Conservation (phyloP, 2,797 vertebrate species). For the Liasis olivaceus region DNA sequence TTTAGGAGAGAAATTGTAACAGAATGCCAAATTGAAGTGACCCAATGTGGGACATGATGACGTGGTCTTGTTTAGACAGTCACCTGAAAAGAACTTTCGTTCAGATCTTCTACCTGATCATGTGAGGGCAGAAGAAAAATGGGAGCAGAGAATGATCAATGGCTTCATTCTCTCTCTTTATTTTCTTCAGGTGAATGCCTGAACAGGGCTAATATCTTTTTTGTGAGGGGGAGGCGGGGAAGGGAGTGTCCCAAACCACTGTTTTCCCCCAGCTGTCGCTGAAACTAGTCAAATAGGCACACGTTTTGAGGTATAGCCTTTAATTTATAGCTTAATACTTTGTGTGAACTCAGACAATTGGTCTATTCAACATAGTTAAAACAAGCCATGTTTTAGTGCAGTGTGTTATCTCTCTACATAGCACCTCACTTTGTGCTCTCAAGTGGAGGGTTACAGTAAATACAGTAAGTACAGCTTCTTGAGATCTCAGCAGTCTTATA, state of each 20-base stretch:
- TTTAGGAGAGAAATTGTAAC: too few species aligned
- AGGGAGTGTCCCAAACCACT: too few species aligned
- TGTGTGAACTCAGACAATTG: neutral
- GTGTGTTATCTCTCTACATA: neutral
- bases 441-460: neutral
- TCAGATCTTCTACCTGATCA: neutral
- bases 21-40: neutral
- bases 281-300: neutral
- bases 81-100: neutral
- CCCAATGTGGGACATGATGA: neutral
- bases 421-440: neutral
- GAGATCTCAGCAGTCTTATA: neutral
- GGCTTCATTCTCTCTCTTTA: too few species aligned
- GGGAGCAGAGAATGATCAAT: too few species aligned
- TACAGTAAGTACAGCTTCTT: neutral
- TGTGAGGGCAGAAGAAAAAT: too few species aligned
- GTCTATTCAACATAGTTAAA: neutral
- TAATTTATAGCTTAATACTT: neutral
- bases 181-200: too few species aligned
- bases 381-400: neutral
- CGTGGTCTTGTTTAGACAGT: neutral
- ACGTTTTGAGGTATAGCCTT: neutral
- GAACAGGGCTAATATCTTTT: too few species aligned
- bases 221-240: too few species aligned
- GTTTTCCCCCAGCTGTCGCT: neutral